Evolutionary conservation across 2,113 vertebrate species (phyloP).

Genomic region (Vimba vimba): DNA sequence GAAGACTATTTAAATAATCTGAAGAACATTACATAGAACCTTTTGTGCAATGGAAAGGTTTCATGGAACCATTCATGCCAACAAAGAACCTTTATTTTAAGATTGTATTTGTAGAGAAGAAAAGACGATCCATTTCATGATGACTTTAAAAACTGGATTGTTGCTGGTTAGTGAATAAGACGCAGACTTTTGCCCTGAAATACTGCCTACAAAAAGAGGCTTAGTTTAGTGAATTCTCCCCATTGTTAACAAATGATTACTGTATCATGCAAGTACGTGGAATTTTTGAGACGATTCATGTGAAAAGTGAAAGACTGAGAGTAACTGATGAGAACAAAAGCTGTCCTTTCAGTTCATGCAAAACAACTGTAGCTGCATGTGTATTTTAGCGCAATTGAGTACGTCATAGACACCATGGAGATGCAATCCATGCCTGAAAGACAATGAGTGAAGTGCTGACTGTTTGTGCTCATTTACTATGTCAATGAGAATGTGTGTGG

Average conservation of each 20-base stretch:
- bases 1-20: too few relatives aligned
- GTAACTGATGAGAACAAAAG: conserved; percentile 12
- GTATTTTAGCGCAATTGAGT: conserved; percentile 27
- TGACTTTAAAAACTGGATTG: neutral
- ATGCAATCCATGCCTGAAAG: conserved; percentile 36
- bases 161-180: neutral
- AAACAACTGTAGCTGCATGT: conserved; percentile 22
- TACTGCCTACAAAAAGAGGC: neutral
- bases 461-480: conserved; percentile 30
- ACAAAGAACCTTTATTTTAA: too few relatives aligned
- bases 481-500: conserved; percentile 45
- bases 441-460: neutral
- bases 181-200: neutral
- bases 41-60: too few relatives aligned
- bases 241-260: neutral
- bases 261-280: neutral
- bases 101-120: neutral
- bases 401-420: conserved; percentile 36
- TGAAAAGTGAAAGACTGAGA: neutral
- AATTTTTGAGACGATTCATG: neutral
- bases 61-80: too few relatives aligned
- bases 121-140: neutral
- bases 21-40: too few relatives aligned
- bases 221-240: neutral
- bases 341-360: conserved; percentile 26